Evolutionary conservation across 2,797 vertebrate species (phyloP), one percentile per base, ranked within the genome.

Genomic region (Danio tinwini): DNA sequence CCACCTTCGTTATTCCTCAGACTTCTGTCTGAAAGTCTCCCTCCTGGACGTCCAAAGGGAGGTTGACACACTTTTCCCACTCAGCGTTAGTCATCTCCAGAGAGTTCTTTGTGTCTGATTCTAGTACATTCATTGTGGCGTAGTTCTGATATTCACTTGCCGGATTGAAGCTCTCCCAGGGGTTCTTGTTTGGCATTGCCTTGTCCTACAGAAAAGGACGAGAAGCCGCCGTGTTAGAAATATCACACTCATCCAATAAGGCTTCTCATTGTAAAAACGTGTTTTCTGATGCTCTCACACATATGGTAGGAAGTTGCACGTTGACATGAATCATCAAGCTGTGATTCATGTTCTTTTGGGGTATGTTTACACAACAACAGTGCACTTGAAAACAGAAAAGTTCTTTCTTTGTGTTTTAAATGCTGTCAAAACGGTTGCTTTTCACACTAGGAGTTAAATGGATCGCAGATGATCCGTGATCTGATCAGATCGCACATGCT

Each of bases 11-110:
- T 59, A 45, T 58, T 52, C 44, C 21, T 37, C 64, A 99, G 93
- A 99, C 98, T 92, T 99, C 97, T 40, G 97, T 99, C 93, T 99
- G 98, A 93, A 99, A 99, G 93, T 99, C 98, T 86, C 98, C 98
- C 91, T 99, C 98, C 89, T 99, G 97, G 90, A 99, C 97, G 0
- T 99, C 98, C 93, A 99, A 93, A 91, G 98, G 98, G 89, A 99
- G 94, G 92, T 95, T 98, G 91, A 98, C 95, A 95, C 97, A 98
- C 90, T 99, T 99, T 91, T 99, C 98, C 98, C 98, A 99, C 90
- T 99, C 98, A 7, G 98, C 95, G 62, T 96, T 92, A 87, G 96
- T 98, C 94, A 99, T 97, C 96, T 99, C 98, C 94, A 99, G 94
- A 90, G 96, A 92, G 86, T 98, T 96, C 94, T 99, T 98, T 92